Evolutionary conservation across 2,888 invertebrate species (phyloP), one percentile per base, ranked within the genome.

Genomic region (Hydropsyche betteni): DNA sequence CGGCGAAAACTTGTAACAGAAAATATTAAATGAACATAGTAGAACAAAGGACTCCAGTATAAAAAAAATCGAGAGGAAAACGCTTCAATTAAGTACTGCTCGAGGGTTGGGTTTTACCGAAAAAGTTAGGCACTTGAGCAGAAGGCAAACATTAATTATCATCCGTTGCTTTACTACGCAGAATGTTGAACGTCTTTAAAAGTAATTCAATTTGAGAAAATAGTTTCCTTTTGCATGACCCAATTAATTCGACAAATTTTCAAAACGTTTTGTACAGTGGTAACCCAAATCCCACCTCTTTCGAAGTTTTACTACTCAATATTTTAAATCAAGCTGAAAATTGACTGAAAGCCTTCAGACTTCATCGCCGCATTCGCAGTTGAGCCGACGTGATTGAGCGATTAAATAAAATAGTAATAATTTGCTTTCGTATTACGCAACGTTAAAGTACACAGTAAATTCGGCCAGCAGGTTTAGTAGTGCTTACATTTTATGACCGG

Each of bases 401-500:
- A 58, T 58, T 16, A 14, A 58, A 24, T 58, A 58, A 58, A 58
- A 58, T 24, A 24, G 53, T 16, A 53, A 14, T 53, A 53, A 53
- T 61, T 44, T 10, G 44, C 44, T 8, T 44, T 44, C 44, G 44
- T 10, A 61, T 24, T 61, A 12, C n/a, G 36, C 33, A 33, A 7
- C 12, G 36, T 64, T 4, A n/a, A 64, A 34, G 36, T 34, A 36
- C 34, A 33, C 12, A 64, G 64, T 70, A 34, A 70, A 70, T 53
- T 70, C 14, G 70, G 70, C 33, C 70, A 53, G 52, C 16, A 70
- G 70, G 69, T 36, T 69, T 69, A 51, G 53, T 70, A 53, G 70
- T 14, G 70, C 53, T 53, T 53, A 51, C 52, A 34, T 53, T 70
- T 70, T 70, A 70, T 33, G 70, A 53, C 53, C 14, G 24, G 33